Evolutionary conservation across 1,140 invertebrate species (phyloP), one percentile per base, ranked within the genome.

Genomic region (Amyelois transitella): DNA sequence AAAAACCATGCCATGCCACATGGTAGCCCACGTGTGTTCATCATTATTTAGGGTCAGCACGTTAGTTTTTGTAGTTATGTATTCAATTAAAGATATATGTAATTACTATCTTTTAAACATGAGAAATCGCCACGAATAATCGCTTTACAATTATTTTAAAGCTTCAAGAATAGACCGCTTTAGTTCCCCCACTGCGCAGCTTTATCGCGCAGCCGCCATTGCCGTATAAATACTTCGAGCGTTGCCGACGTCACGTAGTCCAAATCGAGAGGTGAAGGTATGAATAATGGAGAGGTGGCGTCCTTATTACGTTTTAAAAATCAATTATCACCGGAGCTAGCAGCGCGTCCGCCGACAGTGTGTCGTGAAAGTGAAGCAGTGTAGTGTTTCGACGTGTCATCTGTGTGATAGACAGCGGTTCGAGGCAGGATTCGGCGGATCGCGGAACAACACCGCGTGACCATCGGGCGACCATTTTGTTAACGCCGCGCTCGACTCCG

Each of bases 361-460:
- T 75, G 73, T 78, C 78, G 82, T 83, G 80, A 83, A 86, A 86
- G 80, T 86, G 67, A 77, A 80, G 63, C 66, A 78, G 75, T 78
- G 62, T 60, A 82, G 83, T 85, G 83, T 86, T 86, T 86, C 81
- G 76, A 85, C 83, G 83, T 85, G 83, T 86, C 83, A 83, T 84
- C 81, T 71, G 68, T 64, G 78, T 65, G 81, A 86, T 84, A 74
- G 83, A 84, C 81, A 84, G 69, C 69, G 72, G 75, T 75, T 77
- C 75, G 82, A 86, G 74, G 81, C 82, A 66, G 72, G 58, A 66
- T 56, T 66, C 62, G 71, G 72, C 77, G 73, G 67, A 72, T 73
- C 64, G 68, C 63, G 50, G 54, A 55, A 21, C 43, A 24, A 44
- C 43, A 64, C 62, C 57, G 53, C 60, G 56, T 69, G 53, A 64